Evolutionary conservation across 2,888 invertebrate genomes (phyloP).

Genomic region (Calameuta pallipes): DNA sequence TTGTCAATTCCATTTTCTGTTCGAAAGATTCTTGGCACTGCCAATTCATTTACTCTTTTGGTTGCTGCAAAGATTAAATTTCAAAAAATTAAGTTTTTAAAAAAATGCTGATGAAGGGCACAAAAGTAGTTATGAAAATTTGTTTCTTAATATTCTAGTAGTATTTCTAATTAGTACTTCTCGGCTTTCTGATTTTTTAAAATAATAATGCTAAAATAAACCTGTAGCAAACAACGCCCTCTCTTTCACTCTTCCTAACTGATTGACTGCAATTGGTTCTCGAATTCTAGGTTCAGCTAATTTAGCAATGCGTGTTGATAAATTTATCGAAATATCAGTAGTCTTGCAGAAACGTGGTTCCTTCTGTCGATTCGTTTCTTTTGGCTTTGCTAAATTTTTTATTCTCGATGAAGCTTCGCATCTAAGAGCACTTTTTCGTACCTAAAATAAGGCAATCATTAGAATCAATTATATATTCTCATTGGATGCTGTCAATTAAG

Average conservation of each 20-base stretch:
- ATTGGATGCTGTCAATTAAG: not conserved
- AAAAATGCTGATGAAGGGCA: not conserved
- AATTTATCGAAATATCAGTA: not conserved
- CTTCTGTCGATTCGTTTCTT: not conserved
- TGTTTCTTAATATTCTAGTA: not conserved
- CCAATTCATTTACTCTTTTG: conserved; percentile 43
- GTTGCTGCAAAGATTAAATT: conserved; percentile 24
- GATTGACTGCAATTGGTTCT: conserved; percentile 16
- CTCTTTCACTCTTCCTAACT: conserved; percentile 28
- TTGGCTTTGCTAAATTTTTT: not conserved
- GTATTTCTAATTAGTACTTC: not conserved
- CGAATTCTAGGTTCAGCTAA: conserved; percentile 31
- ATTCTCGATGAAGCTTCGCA: not conserved
- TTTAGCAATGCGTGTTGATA: conserved; percentile 23
- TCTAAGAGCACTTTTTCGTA: not conserved
- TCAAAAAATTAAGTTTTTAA: not conserved
- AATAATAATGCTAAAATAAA: conserved; percentile 2
- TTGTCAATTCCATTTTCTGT: conserved; percentile 55
- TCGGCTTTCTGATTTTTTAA: not conserved
- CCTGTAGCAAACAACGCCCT: conserved; percentile 30
- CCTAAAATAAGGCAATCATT: not conserved
- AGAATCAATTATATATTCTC: not conserved
- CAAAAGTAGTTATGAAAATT: not conserved
- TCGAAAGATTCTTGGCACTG: conserved; percentile 51
- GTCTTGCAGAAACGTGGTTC: not conserved